Percentiles rank a stretch among this genome's conserved stretches.
phyloP scores from a whole-genome alignment of 2,113 vertebrate species.

The Rhinogobius similis region DNA sequence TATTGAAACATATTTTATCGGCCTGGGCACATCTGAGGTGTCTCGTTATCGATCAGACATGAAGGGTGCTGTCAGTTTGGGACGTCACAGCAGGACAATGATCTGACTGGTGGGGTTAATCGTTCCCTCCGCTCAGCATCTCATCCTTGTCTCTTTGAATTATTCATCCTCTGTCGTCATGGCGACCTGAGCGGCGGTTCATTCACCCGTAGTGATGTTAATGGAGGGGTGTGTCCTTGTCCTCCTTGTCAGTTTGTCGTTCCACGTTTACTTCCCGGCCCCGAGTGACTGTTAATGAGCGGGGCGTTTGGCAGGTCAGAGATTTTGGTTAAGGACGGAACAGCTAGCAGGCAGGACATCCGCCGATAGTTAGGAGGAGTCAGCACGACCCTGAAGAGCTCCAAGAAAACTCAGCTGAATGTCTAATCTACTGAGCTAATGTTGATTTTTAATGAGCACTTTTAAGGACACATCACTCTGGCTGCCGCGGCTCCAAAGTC shows the following conservation, averaged over 20 bases:
- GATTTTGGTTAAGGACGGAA: conserved; percentile 9
- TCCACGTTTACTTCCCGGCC: conserved; percentile 10
- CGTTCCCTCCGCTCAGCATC: background rate
- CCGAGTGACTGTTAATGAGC: conserved; percentile 17
- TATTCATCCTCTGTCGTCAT: background rate
- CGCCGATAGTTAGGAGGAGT: background rate
- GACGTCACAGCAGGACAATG: background rate
- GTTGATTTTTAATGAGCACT: conserved; percentile 1
- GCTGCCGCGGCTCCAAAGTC: background rate
- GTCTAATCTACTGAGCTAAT: conserved; percentile 4
- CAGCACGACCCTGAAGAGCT: background rate
- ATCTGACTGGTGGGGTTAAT: conserved; percentile 5
- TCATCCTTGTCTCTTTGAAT: conserved; percentile 16
- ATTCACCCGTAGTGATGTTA: conserved; percentile 26
- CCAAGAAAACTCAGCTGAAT: conserved; percentile 2
- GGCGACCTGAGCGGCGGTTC: background rate
- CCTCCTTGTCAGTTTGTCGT: conserved; percentile 7
- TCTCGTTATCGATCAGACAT: background rate
- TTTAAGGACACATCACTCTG: conserved; percentile 7
- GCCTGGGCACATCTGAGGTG: background rate
- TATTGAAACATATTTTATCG: background rate
- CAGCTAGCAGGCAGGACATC: background rate
- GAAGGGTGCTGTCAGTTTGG: background rate
- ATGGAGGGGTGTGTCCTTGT: conserved; percentile 16
- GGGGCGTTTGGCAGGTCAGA: background rate